Evolutionary conservation across 2,888 invertebrate species (phyloP).

Genomic region (Thecocarcelia acutangulata): DNA sequence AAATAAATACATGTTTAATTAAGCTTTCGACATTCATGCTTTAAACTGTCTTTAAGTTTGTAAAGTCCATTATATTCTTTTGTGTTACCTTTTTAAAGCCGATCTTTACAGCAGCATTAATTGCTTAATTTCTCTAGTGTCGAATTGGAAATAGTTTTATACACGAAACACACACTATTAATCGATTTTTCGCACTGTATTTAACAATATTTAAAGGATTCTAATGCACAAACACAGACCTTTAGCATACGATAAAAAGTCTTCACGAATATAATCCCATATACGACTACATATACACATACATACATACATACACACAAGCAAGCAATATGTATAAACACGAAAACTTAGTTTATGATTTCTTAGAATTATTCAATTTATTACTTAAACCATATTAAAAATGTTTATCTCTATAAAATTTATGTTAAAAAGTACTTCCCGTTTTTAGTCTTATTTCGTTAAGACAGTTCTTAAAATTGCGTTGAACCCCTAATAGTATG

Average conservation of each 20-base stretch:
- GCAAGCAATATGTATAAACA: background rate
- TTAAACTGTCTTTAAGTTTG: background rate
- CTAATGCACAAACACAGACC: conserved; percentile 37
- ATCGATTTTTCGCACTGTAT: conserved; percentile 68
- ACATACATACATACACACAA: background rate
- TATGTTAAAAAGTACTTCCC: conserved; percentile 7
- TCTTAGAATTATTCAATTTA: background rate
- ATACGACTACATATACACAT: too few relatives aligned
- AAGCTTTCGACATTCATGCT: background rate
- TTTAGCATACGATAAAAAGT: conserved; percentile 31
- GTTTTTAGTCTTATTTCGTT: background rate
- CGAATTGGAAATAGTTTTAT: background rate
- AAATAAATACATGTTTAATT: background rate
- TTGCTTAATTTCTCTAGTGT: background rate
- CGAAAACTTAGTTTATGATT: background rate
- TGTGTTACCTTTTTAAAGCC: background rate
- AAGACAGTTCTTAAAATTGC: conserved; percentile 2
- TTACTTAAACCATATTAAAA: background rate
- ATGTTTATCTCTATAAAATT: background rate
- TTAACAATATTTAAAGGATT: conserved; percentile 53
- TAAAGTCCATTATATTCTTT: background rate
- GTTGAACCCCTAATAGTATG: conserved; percentile 69
- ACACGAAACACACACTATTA: conserved; percentile 45
- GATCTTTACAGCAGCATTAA: background rate
- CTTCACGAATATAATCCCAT: too few relatives aligned